A percentile compares a stretch with the other conserved stretches of the same genome.
These are phyloP conservation scores for Phyllostomus hastatus DNA, from an alignment of 2,113 vertebrate genomes.

Conservation along the genomic window DNA sequence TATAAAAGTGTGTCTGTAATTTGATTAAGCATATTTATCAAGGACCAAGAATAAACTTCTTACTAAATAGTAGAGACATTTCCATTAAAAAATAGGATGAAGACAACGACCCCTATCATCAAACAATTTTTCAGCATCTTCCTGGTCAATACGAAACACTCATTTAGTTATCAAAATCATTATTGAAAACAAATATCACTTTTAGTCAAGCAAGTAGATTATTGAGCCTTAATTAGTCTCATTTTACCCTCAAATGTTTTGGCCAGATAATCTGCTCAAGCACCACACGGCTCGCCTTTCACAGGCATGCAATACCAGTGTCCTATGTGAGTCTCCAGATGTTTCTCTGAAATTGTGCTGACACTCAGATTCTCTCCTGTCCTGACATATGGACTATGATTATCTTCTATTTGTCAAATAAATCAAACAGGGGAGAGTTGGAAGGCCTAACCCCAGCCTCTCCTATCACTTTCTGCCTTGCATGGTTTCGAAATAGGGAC, in stretches of 20 bases:
- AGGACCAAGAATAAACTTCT: not conserved
- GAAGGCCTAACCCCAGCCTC: slow-evolving; percentile 32
- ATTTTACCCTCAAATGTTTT: not conserved
- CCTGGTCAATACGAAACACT: not conserved
- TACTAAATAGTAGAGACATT: not conserved
- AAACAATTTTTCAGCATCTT: not conserved
- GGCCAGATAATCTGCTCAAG: not conserved
- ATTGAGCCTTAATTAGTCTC: not conserved
- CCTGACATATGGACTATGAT: slow-evolving; percentile 38
- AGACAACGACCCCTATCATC: not conserved
- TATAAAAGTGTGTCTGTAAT: not conserved
- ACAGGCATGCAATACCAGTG: not conserved
- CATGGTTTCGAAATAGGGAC: slow-evolving; percentile 49
- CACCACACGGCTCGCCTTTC: not conserved
- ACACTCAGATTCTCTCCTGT: slow-evolving; percentile 18
- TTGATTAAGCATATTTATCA: not conserved
- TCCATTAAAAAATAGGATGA: not conserved
- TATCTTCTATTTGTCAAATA: slow-evolving; percentile 58
- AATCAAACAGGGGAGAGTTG: slow-evolving; percentile 48
- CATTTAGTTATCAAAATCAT: slow-evolving; percentile 9
- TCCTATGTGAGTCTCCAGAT: slow-evolving; percentile 34
- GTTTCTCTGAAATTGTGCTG: slow-evolving; percentile 43
- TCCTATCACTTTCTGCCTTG: slow-evolving; percentile 38
- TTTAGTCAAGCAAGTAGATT: not conserved
- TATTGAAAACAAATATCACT: not conserved